These are phyloP conservation scores for Tenodera sinensis DNA, from an alignment of 2,888 invertebrate genomes.

Conservation along the genomic window DNA sequence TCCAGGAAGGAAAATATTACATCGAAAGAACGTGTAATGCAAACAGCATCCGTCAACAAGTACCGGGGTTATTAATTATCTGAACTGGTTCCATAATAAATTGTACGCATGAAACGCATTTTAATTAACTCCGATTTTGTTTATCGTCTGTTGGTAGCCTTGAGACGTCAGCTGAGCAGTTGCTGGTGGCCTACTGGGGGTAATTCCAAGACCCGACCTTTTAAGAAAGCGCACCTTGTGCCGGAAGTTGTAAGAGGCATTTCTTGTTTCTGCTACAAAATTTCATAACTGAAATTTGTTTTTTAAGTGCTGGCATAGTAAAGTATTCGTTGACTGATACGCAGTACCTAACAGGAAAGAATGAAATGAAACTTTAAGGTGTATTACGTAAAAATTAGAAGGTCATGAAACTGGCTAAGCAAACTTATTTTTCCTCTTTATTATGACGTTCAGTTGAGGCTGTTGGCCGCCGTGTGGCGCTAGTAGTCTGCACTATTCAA, in stretches of 20 bases:
- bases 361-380: no score
- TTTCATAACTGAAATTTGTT: no score
- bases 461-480: no score
- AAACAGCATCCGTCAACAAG: neutral
- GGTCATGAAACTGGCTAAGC: no score
- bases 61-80: neutral
- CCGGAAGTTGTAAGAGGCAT: neutral
- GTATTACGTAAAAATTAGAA: no score
- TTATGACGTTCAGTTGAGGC: no score
- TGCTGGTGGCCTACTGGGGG: neutral
- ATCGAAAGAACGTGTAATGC: neutral
- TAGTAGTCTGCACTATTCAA: no score
- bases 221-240: neutral
- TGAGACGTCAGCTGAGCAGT: neutral
- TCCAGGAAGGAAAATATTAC: no score
- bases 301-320: no score
- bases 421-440: no score
- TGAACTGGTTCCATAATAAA: neutral
- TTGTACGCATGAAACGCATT: neutral
- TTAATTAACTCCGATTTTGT: neutral
- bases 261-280: no score
- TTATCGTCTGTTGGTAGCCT: neutral
- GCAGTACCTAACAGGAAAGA: neutral
- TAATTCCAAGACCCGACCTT: neutral
- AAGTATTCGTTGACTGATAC: neutral